Conservation (phyloP, 2,797 vertebrate species). For the Cercopithecus neglectus region DNA sequence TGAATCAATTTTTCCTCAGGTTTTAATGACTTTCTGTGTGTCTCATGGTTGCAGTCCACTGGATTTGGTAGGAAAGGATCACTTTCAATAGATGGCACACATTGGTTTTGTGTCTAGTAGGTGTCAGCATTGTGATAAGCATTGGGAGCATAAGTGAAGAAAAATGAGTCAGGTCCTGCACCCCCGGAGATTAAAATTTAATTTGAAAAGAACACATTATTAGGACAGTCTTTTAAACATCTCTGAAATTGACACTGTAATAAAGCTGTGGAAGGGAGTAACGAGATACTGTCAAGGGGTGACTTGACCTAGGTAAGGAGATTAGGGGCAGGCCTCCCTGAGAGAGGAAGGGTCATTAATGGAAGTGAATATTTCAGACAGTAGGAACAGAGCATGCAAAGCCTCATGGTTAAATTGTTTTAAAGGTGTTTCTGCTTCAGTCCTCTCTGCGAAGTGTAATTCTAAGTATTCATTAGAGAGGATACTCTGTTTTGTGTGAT, state of each 20-base stretch:
- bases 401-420: neutral
- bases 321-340: neutral
- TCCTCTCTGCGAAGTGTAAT: neutral
- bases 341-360: neutral
- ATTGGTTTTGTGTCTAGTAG: neutral
- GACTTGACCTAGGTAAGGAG: neutral
- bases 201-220: neutral
- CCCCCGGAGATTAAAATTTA: neutral
- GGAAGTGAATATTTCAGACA: neutral
- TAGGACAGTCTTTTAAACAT: neutral
- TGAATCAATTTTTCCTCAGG: neutral
- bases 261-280: neutral
- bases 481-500: neutral
- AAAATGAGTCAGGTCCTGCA: neutral
- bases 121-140: neutral
- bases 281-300: neutral
- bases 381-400: neutral
- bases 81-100: neutral
- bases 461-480: neutral
- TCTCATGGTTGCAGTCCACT: neutral
- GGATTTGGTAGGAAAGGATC: neutral
- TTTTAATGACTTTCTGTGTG: neutral
- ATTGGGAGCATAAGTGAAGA: neutral
- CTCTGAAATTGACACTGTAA: neutral
- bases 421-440: neutral